Evolutionary conservation across 2,113 vertebrate species (phyloP).

Genomic region (Leucoraja erinaceus): DNA sequence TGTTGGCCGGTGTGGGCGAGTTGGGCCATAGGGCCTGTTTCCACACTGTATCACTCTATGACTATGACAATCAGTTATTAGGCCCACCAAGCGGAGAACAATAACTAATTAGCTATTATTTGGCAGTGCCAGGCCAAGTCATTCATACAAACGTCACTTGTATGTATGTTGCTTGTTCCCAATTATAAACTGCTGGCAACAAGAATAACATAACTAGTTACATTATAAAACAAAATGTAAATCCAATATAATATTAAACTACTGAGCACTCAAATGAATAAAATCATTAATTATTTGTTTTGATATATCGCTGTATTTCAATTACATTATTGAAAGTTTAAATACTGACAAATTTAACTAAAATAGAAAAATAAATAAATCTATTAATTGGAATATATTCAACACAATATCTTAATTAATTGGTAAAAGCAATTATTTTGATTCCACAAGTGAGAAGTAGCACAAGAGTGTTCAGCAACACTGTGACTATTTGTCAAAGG

Average conservation of each 20-base stretch:
- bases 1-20: no score
- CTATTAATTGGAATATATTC: background rate
- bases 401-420: background rate
- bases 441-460: background rate
- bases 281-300: background rate
- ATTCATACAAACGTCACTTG: background rate
- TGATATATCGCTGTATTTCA: background rate
- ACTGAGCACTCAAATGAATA: background rate
- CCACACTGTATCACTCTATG: no score
- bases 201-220: background rate
- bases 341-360: background rate
- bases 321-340: background rate
- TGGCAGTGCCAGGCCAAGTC: background rate
- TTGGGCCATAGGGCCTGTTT: no score
- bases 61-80: no score
- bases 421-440: background rate
- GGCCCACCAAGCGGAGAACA: no score
- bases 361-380: background rate
- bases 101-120: background rate
- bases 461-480: background rate
- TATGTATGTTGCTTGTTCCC: background rate
- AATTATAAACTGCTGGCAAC: background rate
- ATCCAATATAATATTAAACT: background rate
- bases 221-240: background rate
- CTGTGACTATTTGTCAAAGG: background rate